Evolutionary conservation across 2,113 vertebrate species (phyloP), one percentile per base, ranked within the genome.

Genomic region (Rhinopithecus roxellana): DNA sequence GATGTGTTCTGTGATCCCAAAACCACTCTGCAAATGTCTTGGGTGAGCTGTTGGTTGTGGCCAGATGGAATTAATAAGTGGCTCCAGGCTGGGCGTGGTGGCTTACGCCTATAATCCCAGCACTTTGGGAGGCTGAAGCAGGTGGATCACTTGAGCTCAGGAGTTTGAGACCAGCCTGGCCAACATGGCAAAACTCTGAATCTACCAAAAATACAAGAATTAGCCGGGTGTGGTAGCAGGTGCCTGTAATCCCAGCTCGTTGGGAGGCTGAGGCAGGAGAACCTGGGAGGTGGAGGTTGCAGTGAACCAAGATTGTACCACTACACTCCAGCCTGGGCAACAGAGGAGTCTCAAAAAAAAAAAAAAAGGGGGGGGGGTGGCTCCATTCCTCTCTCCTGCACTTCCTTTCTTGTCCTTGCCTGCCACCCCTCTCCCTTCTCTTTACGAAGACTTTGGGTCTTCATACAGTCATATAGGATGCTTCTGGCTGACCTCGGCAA

Each of bases 281-380:
- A 35, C 67, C 6, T 69, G 67, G 27, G 32, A 69, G 67, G 67
- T 69, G 2, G 67, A 69, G 32, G 67, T 17, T 69, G 7, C 7
- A 17, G 16, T 69, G 32, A 69, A 13, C 67, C 32, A 35, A 35
- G 32, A 13, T 69, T 6, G 13, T 1, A 6, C 67, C 67, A 69
- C 32, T 69, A 35, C 32, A 17, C 14, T 35, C 6, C 32, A 35
- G 67, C 32, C 32, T 69, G 67, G 67, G 32, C 32, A 18, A 69
- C 67, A 69, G 67, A 69, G 67, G 67, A 35, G 14, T 7, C 14
- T 69, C 13, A 16, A 35, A 69, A 35, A 35, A 69, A 69, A 14
- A 52, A 17, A 52, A 5, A 52, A 52, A 52, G 0, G 0, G 0
- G 3, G 57, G 2, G 57, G 25, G 61, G 5, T 64, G 27, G 11